Percentiles rank a stretch among this genome's conserved stretches.
Evolutionary conservation across 2,888 invertebrate genomes (phyloP).

Genomic region (Acheta domesticus): DNA sequence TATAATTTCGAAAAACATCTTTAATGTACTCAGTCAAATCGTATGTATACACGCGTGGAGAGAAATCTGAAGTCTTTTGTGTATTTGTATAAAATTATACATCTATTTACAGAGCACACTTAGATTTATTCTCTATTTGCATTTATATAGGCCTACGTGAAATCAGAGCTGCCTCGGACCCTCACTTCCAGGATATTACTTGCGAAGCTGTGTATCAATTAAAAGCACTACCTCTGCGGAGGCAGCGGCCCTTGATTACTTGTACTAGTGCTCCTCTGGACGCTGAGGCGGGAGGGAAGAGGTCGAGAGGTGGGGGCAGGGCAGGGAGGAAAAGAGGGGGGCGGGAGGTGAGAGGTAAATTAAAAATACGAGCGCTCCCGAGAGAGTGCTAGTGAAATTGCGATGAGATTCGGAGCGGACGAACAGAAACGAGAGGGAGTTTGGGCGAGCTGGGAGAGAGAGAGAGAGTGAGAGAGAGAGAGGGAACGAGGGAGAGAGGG

Average conservation of each 20-base stretch:
- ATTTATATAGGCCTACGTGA: neutral
- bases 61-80: too few relatives aligned
- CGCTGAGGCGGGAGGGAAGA: neutral
- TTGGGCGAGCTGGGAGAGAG: neutral
- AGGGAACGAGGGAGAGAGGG: neutral
- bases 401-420: neutral
- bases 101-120: too few relatives aligned
- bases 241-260: neutral
- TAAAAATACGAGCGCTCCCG: constrained; percentile 8
- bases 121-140: neutral
- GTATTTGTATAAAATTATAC: too few relatives aligned
- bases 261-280: neutral
- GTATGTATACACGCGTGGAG: too few relatives aligned
- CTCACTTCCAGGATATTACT: too few relatives aligned
- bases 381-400: neutral
- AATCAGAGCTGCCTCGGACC: neutral
- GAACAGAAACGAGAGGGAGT: neutral
- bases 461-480: neutral
- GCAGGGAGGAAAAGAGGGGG: neutral
- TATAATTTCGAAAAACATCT: too few relatives aligned
- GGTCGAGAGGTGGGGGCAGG: neutral
- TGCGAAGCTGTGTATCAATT: neutral
- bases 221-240: neutral
- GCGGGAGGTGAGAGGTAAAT: neutral
- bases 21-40: too few relatives aligned